Base-by-base conservation (phyloP, 1,140 invertebrate species). In the Brachionus paranguensis region DNA sequence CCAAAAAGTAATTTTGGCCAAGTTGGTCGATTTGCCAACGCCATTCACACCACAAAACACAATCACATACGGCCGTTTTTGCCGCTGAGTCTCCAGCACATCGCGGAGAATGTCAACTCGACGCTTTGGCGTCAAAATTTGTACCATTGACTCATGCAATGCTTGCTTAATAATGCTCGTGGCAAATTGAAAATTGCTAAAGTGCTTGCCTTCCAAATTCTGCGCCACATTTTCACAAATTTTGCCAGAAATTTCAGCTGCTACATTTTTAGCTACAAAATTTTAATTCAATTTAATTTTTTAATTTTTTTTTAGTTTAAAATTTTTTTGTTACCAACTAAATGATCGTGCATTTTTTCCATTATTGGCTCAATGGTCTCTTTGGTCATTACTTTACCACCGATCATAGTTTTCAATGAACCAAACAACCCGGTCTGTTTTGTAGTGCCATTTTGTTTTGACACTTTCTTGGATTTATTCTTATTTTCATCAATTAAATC, bases 31-130 rank as follows among this genome's bases (percentile, higher is more conserved):
- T 88, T 99, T 99, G 68, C 98, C 98, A 2, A 99, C 98, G 55
- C 98, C 98, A 89, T 99, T 99, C 0, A 99, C 98, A 68, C 98
- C 98, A 91, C 98, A 99, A 88, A 99, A 99, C 0, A 95, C 93
- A 91, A 99, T 95, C 1, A 96, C 93, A 89, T 96, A 99, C 0
- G 98, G 97, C n/a, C 93, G 91, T 0, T 91, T 90, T 85, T 93
- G 91, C 74, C 93, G 92, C 86, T 94, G 93, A 2, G 95, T 94
- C 87, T 98, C 95, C 85, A 96, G 90, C 20, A 96, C 96, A 89
- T 99, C 98, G 84, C 98, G 92, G 11, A 99, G 91, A 87, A 99
- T 97, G 90, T 99, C 96, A 47, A 99, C 93, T 72, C 96, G 93
- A 0, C 96, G 92, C 86, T 95, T 95, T 0, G 98, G 97, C 2